Conservation (phyloP, 2,113 vertebrate species). For the Tor tambroides region DNA sequence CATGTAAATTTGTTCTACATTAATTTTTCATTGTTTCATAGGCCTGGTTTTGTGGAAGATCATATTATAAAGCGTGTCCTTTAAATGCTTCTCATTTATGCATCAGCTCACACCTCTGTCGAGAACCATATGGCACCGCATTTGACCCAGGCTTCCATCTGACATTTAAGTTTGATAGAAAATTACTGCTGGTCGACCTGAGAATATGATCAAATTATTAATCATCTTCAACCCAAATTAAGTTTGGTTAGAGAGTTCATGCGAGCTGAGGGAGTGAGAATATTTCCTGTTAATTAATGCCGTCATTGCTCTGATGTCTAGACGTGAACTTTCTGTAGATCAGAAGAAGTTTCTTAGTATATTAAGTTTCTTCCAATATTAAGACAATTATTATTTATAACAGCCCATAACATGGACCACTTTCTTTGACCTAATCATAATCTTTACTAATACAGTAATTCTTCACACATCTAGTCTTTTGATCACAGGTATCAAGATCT, state of each 20-base stretch:
- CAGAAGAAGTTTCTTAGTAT: background rate
- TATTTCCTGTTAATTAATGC: slow-evolving; percentile 74
- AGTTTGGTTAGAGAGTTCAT: slow-evolving; percentile 47
- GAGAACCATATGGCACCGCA: slow-evolving; percentile 31
- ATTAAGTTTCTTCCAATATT: background rate
- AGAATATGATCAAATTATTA: slow-evolving; percentile 73
- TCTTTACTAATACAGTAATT: background rate
- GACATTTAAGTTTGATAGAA: slow-evolving; percentile 74
- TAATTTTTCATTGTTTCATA: background rate
- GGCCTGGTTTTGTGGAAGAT: slow-evolving; percentile 28
- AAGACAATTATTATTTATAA: background rate
- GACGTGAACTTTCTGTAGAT: background rate
- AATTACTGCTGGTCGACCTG: slow-evolving; percentile 51
- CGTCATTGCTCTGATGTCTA: slow-evolving; percentile 34
- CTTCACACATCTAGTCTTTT: background rate
- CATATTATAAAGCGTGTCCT: slow-evolving; percentile 22
- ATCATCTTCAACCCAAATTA: slow-evolving; percentile 62
- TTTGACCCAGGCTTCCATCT: slow-evolving; percentile 57
- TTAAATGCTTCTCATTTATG: slow-evolving; percentile 42
- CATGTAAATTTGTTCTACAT: background rate
- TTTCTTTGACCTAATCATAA: background rate
- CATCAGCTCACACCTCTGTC: slow-evolving; percentile 7
- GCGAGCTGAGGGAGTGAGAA: slow-evolving; percentile 68
- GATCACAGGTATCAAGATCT: background rate
- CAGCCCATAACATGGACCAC: background rate